Percentiles rank a stretch among this genome's conserved stretches.
phyloP scores from a whole-genome alignment of 1,140 invertebrate species.

The Saccostrea echinata region DNA sequence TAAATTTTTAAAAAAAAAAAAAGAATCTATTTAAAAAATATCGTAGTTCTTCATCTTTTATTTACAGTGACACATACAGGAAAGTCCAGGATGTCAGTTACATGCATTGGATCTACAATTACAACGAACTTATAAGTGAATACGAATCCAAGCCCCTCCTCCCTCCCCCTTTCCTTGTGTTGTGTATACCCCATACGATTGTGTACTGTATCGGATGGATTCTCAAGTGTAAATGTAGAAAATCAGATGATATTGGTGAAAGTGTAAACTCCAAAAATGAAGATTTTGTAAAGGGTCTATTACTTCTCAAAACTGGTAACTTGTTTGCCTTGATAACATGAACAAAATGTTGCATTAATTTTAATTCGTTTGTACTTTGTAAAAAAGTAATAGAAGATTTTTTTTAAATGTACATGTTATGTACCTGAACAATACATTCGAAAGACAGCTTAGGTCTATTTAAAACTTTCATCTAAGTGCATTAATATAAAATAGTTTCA shows the following conservation, averaged over 20 bases:
- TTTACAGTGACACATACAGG: background rate
- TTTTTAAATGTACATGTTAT: no score
- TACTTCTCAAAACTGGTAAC: background rate
- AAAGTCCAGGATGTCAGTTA: background rate
- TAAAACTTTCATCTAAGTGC: no score
- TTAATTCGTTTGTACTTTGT: no score
- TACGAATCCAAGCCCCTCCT: constrained; percentile 9
- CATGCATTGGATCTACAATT: constrained; percentile 23
- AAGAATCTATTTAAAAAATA: no score
- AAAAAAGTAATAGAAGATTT: no score
- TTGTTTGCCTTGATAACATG: no score
- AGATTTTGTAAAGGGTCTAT: background rate
- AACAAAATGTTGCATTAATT: no score
- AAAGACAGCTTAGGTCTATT: no score
- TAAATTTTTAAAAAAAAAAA: no score
- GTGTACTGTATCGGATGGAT: background rate
- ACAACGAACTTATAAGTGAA: background rate
- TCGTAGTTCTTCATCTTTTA: background rate
- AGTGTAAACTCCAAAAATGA: background rate
- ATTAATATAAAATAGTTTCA: background rate
- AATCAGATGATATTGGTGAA: background rate
- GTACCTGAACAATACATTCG: no score
- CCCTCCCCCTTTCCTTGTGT: background rate
- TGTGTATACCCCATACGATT: background rate
- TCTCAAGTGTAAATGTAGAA: background rate